phyloP scores from a whole-genome alignment of 2,888 invertebrate species.

The Lasius platythorax region DNA sequence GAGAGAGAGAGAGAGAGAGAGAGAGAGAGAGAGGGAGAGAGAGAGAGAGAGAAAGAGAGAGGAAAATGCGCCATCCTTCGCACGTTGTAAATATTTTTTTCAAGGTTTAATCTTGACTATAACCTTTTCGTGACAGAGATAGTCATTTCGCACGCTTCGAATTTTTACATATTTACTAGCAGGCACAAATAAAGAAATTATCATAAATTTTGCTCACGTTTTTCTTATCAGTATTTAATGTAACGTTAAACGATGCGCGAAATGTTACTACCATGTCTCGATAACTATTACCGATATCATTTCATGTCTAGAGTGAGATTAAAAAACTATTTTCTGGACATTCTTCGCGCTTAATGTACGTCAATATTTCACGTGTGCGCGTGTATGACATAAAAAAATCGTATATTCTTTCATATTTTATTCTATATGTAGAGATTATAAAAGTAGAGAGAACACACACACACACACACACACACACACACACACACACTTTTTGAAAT shows the following conservation, averaged over 20 bases:
- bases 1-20: background rate
- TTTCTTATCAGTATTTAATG: conserved; percentile 21
- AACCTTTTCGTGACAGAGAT: background rate
- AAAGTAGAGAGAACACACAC: background rate
- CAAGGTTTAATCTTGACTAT: background rate
- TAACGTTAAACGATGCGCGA: conserved; percentile 3
- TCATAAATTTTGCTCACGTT: conserved; percentile 26
- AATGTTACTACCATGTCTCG: background rate
- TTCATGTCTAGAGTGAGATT: background rate
- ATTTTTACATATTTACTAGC: conserved; percentile 34
- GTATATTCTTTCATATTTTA: background rate
- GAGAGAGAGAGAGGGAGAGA: background rate
- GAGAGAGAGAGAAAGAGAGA: background rate
- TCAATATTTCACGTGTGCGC: background rate
- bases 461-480: no score
- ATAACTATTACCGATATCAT: conserved; percentile 1
- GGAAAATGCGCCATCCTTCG: background rate
- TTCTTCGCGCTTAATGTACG: background rate
- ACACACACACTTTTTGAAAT: background rate
- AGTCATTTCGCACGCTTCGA: background rate
- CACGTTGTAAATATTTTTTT: background rate
- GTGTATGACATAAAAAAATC: background rate
- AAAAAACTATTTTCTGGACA: conserved; percentile 9
- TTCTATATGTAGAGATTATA: background rate
- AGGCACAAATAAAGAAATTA: conserved; percentile 34